A percentile compares a stretch with the other conserved stretches of the same genome.
Conservation (phyloP, 2,888 invertebrate species). For the Tricholauxania praeusta region DNA sequence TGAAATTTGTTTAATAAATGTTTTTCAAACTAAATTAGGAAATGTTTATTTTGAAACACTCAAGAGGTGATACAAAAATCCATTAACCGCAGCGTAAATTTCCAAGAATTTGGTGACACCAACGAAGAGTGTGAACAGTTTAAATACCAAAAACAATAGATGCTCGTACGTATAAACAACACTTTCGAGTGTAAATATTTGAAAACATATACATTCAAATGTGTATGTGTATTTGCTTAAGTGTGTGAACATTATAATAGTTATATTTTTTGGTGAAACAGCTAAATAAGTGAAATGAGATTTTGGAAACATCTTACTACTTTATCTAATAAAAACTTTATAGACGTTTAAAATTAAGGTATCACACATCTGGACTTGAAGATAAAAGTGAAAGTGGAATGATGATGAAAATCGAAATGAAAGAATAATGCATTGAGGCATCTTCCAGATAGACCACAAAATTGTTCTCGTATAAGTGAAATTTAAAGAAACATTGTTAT, state of each 20-base stretch:
- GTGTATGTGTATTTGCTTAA: background rate
- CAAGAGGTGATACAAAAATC: constrained; percentile 39
- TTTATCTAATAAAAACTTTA: too few species aligned
- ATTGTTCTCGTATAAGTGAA: too few species aligned
- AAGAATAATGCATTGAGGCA: too few species aligned
- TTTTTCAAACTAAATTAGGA: constrained; percentile 47
- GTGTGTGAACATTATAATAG: background rate
- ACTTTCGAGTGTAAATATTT: constrained; percentile 25
- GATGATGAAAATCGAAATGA: background rate
- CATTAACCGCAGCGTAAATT: constrained; percentile 36
- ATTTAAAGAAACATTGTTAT: too few species aligned
- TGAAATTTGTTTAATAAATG: constrained; percentile 44
- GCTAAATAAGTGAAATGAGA: constrained; percentile 6
- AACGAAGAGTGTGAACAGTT: constrained; percentile 36
- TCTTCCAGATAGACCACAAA: too few species aligned
- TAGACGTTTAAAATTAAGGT: too few species aligned
- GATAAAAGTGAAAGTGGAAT: background rate
- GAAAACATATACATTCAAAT: background rate
- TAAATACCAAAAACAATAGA: constrained; percentile 7
- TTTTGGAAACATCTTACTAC: background rate
- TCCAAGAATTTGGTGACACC: constrained; percentile 30
- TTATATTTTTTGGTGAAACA: background rate
- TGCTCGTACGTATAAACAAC: constrained; percentile 5
- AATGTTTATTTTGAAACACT: constrained; percentile 45
- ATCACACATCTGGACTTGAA: too few species aligned